Percentiles rank a stretch among this genome's conserved stretches.
These are phyloP conservation scores for Diphyllodes magnificus DNA, from an alignment of 2,113 vertebrate species.

Conservation along the genomic window DNA sequence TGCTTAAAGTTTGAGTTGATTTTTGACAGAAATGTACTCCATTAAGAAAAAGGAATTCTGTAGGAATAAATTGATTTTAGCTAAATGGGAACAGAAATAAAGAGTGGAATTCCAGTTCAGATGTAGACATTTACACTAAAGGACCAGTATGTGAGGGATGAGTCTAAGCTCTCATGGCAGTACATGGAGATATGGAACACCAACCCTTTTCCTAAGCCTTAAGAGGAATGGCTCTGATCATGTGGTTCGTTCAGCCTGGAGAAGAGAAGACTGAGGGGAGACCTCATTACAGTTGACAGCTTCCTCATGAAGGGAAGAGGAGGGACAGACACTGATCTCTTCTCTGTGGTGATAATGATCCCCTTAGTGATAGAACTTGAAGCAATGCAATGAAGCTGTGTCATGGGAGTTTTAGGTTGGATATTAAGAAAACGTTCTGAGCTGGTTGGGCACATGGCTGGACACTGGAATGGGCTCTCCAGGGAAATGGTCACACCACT, in stretches of 20 bases:
- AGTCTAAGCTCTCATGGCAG: background rate
- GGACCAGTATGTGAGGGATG: background rate
- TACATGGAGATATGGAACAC: background rate
- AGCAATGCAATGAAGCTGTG: background rate
- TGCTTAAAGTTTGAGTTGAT: background rate
- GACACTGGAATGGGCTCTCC: background rate
- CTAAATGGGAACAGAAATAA: background rate
- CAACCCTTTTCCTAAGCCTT: background rate
- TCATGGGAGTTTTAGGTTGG: too few relatives aligned
- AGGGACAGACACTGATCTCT: background rate
- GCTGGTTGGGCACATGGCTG: too few relatives aligned
- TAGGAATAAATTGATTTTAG: background rate
- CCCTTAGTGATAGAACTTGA: background rate
- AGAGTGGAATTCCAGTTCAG: background rate
- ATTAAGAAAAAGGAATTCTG: background rate
- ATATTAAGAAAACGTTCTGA: background rate
- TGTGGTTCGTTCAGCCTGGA: background rate
- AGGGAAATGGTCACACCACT: background rate
- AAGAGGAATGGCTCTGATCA: background rate
- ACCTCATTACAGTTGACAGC: too few relatives aligned
- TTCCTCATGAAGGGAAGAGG: background rate
- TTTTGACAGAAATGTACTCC: background rate
- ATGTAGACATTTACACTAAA: background rate
- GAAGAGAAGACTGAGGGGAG: background rate
- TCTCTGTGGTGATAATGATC: background rate